Conservation (phyloP, 2,888 invertebrate species). For the Selenia dentaria region DNA sequence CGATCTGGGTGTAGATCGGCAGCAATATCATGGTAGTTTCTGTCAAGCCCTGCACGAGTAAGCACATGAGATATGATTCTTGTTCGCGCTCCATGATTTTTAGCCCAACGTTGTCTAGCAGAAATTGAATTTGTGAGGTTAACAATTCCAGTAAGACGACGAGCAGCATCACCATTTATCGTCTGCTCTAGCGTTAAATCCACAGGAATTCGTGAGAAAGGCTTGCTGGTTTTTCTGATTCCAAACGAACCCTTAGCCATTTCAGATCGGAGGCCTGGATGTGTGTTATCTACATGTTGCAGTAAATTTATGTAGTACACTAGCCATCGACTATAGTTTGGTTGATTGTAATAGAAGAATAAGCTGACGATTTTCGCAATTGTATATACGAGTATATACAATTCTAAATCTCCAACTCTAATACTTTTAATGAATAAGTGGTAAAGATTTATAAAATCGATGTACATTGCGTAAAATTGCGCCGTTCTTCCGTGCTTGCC, state of each 20-base stretch:
- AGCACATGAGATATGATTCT: constrained; percentile 14
- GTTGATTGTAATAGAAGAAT: constrained; percentile 36
- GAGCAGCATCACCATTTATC: constrained; percentile 28
- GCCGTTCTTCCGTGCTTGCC: constrained; percentile 31
- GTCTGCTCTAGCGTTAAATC: constrained; percentile 28
- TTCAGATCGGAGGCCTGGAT: constrained; percentile 19
- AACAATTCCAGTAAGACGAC: constrained; percentile 20
- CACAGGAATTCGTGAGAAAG: constrained; percentile 22
- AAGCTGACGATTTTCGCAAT: constrained; percentile 29
- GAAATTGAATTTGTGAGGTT: neutral
- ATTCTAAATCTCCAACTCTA: constrained; percentile 26
- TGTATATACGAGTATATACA: constrained; percentile 28
- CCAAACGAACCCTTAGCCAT: constrained; percentile 20
- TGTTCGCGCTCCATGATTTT: no score
- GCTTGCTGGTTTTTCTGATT: constrained; percentile 21
- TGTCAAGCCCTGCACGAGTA: no score
- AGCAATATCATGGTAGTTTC: no score
- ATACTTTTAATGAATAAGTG: constrained; percentile 35
- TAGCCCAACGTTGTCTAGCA: no score
- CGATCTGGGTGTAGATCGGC: neutral
- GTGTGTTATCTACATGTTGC: constrained; percentile 9
- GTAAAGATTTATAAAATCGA: constrained; percentile 26
- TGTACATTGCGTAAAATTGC: constrained; percentile 34
- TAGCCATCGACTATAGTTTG: constrained; percentile 22
- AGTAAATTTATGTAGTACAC: constrained; percentile 1